Base-by-base conservation (phyloP, 2,888 invertebrate genomes). In the Tipula helvola region DNA sequence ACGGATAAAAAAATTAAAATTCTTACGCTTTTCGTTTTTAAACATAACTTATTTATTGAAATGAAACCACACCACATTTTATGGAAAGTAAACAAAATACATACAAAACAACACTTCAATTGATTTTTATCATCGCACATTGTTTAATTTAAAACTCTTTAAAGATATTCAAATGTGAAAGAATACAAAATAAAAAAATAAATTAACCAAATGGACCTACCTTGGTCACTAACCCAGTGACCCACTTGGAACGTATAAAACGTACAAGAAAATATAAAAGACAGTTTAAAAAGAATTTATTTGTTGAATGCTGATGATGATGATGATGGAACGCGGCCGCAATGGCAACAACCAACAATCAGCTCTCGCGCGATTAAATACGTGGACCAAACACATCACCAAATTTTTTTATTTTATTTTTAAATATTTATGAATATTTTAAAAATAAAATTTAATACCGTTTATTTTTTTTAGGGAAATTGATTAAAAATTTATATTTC, bases 161-260 rank as follows among this genome's bases (percentile, higher is more conserved):
- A 10, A 71, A 71, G 10, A 71, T 71, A 71, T 71, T 71, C 28
- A 71, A 71, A 71, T 71, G 71, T 71, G 71, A 71, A 71, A 71
- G 71, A 71, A 71, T 12, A 28, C 18, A 71, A 71, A 71, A 71
- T 28, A 71, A 71, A 16, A 71, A 18, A 4, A 52, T n/a, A 18
- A 18, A 71, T 28, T 28, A 71, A 71, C 12, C 28, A 28, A 47
- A 86, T 57, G 86, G 85, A 87, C 86, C 87, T 87, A 87, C 85
- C 87, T 86, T 88, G 88, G 88, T 88, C 88, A 88, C 86, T 88
- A 87, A 88, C 88, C 88, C 87, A 88, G 87, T 88, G 88, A 86
- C 85, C 88, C 84, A 88, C 87, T 83, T 86, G 71, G 5, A 71
- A 42, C 16, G 18, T 42, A 85, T 42, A 36, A 85, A 85, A 85